Percentiles rank a stretch among this genome's conserved stretches.
Evolutionary conservation across 2,888 invertebrate species (phyloP).

Genomic region (Hypselothyrea guttata): DNA sequence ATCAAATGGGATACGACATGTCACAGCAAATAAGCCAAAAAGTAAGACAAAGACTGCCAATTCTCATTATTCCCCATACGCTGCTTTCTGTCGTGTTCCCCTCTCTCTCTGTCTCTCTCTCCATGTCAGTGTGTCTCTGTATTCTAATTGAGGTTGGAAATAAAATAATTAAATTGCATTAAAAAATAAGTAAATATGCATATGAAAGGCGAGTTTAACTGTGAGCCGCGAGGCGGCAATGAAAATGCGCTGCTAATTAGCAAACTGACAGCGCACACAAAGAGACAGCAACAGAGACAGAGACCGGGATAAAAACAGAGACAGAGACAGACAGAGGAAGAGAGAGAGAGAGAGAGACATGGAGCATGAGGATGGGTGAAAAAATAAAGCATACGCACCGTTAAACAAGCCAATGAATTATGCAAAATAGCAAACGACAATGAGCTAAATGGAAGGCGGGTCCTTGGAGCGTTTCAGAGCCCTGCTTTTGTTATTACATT

Average conservation of each 20-base stretch:
- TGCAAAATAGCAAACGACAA: slow-evolving; percentile 63
- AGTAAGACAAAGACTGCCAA: slow-evolving; percentile 38
- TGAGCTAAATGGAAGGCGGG: slow-evolving; percentile 21
- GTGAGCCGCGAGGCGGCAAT: slow-evolving; percentile 51
- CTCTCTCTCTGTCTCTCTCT: neutral
- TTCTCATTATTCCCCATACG: slow-evolving; percentile 5
- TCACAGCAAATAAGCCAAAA: slow-evolving; percentile 58
- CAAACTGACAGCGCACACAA: slow-evolving; percentile 62
- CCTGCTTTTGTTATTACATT: slow-evolving; percentile 32
- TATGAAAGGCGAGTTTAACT: slow-evolving; percentile 60
- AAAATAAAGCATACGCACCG: slow-evolving; percentile 70
- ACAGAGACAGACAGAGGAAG: neutral
- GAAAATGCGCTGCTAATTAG: slow-evolving; percentile 70
- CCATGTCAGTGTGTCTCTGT: neutral
- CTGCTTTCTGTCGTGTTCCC: too few species aligned
- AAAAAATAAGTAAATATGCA: slow-evolving; percentile 64
- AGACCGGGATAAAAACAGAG: neutral
- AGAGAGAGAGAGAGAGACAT: neutral
- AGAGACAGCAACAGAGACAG: slow-evolving; percentile 7
- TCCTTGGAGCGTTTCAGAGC: neutral
- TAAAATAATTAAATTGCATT: slow-evolving; percentile 72
- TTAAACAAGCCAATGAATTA: slow-evolving; percentile 74
- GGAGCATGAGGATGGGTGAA: slow-evolving; percentile 5
- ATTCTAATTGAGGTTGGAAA: slow-evolving; percentile 48
- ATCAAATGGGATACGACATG: slow-evolving; percentile 48